These are phyloP conservation scores for Thymallus thymallus DNA, from an alignment of 2,113 vertebrate genomes.

Conservation along the genomic window DNA sequence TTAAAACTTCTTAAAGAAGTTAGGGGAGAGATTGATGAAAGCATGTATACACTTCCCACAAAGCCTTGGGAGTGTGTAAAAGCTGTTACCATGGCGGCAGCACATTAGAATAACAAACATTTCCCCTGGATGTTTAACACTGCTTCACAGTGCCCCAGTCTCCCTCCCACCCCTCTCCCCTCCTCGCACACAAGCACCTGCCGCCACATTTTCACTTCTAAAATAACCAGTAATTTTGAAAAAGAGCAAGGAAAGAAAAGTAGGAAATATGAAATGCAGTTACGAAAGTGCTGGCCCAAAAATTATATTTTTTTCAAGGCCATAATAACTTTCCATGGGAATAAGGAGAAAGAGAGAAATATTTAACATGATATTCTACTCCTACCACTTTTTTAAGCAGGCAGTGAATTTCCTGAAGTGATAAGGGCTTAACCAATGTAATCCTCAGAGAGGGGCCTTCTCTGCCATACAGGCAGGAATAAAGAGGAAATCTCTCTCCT, in stretches of 20 bases:
- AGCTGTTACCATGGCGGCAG: conserved; percentile 71
- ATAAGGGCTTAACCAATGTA: conserved; percentile 80
- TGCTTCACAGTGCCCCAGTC: conserved; percentile 49
- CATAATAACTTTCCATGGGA: conserved; percentile 72
- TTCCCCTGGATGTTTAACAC: conserved; percentile 75
- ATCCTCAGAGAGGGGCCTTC: conserved; percentile 72
- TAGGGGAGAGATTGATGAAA: conserved; percentile 66
- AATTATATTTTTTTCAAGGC: conserved; percentile 68
- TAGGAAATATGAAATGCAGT: conserved; percentile 68
- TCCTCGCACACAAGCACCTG: conserved; percentile 66
- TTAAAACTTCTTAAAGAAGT: conserved; percentile 66
- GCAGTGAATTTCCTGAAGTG: conserved; percentile 78
- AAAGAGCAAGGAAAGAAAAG: neutral
- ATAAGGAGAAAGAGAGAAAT: conserved; percentile 52
- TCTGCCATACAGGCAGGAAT: conserved; percentile 68
- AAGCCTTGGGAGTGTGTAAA: conserved; percentile 69
- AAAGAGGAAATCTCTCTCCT: conserved; percentile 61
- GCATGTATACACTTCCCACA: conserved; percentile 64
- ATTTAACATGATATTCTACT: conserved; percentile 73
- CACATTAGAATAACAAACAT: conserved; percentile 76
- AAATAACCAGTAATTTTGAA: conserved; percentile 41
- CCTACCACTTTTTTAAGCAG: conserved; percentile 73
- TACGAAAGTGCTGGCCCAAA: conserved; percentile 61
- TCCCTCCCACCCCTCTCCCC: conserved; percentile 42
- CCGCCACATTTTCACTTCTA: conserved; percentile 71